phyloP scores from a whole-genome alignment of 64 coral and sea anemone genomes.

The Anthopleura sola region DNA sequence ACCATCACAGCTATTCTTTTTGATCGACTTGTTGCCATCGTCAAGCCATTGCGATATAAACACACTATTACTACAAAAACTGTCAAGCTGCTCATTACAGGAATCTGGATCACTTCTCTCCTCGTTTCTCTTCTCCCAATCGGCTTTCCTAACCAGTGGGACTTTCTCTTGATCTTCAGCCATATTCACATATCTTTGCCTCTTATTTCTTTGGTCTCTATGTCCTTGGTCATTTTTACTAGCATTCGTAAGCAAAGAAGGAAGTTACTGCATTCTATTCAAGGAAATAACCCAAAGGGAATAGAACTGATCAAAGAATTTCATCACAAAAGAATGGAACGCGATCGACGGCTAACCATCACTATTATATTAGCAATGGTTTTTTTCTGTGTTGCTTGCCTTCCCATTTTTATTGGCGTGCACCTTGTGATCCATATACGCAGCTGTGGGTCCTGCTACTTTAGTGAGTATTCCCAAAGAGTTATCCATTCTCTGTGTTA shows the following conservation, averaged over 20 bases:
- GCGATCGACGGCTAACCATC: neutral
- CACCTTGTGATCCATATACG: neutral
- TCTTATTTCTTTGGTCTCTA: neutral
- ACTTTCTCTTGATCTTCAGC: neutral
- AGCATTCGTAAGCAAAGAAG: neutral
- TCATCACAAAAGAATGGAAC: neutral
- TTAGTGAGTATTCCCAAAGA: neutral
- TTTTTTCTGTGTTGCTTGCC: neutral
- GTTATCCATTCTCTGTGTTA: neutral
- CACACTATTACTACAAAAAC: neutral
- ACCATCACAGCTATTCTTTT: neutral
- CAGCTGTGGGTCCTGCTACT: neutral
- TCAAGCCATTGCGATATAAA: neutral
- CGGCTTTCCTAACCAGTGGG: neutral
- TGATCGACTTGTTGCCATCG: neutral
- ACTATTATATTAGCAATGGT: neutral
- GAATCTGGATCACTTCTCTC: neutral
- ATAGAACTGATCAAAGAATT: neutral
- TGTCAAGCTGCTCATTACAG: neutral
- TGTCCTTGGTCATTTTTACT: neutral
- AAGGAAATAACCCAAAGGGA: neutral
- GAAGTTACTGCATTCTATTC: neutral
- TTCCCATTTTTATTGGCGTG: neutral
- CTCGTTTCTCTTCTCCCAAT: neutral
- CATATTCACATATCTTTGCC: conserved; percentile 7